Base-by-base conservation (phyloP, 1,140 invertebrate species). In the Brachionus rubens region DNA sequence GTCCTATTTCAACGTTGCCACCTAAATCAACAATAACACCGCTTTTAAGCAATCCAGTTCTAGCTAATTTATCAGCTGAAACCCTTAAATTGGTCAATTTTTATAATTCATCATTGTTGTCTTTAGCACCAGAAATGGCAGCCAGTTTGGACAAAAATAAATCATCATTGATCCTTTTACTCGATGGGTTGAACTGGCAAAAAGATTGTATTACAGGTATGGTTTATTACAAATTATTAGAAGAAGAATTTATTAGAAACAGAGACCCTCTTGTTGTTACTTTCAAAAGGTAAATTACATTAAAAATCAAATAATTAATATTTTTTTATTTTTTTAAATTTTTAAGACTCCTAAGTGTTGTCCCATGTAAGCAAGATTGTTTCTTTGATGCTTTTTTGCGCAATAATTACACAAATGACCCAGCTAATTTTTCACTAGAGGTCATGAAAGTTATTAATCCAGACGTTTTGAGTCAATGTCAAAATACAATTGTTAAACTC, bases 221-320 rank as follows among this genome's bases (percentile, higher is more conserved):
- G 36, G 36, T 59, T 36, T 59, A 59, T 33, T 19, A n/a, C 9
- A 59, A 36, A 40, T 16, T 59, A 14, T 36, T 59, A 21, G 54
- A 59, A 36, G 54, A 59, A n/a, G 54, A 59, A 16, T 59, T 59
- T 59, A 30, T 36, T 7, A 59, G 16, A 28, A 59, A 59, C 0
- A 40, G 19, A 41, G 30, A 59, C 10, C 12, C 33, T 19, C 4
- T 10, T 9, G 54, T 59, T 7, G 54, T 36, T 33, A 59, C 5
- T 9, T 10, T 33, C 33, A 16, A 59, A 16, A 36, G 54, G 40
- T 65, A 65, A 16, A 54, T n/a, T n/a, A n/a, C 7, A 10, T 3
- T n/a, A 14, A 26, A 10, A 40, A 6, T 36, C 1, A 41, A 41
- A n/a, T n/a, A n/a, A n/a, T n/a, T n/a, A 43, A 24, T 28, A 24